Evolutionary conservation across 2,888 invertebrate genomes (phyloP).

Genomic region (Melinopterus prodromus): DNA sequence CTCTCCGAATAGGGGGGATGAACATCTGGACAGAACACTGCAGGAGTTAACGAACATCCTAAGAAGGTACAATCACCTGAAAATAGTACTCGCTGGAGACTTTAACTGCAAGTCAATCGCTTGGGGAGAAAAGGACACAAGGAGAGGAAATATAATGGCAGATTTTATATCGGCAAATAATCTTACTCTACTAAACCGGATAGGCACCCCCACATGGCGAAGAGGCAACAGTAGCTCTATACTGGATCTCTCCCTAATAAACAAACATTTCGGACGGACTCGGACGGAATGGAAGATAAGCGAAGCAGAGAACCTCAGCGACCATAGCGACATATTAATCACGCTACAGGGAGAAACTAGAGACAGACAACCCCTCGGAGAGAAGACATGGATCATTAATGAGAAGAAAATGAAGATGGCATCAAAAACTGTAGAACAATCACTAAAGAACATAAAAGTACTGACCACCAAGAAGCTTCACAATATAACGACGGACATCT

Average conservation of each 20-base stretch:
- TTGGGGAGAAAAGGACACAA: slow-evolving; percentile 26
- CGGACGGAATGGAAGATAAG: background rate
- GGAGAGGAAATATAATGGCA: slow-evolving; percentile 22
- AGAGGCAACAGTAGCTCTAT: slow-evolving; percentile 15
- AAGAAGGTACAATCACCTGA: background rate
- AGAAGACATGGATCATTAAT: background rate
- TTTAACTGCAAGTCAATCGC: slow-evolving; percentile 31
- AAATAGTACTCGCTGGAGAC: slow-evolving; percentile 19
- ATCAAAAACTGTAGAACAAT: background rate
- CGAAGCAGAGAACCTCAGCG: background rate
- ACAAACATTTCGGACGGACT: background rate
- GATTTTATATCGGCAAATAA: slow-evolving; percentile 1
- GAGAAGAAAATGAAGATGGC: background rate
- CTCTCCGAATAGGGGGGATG: background rate
- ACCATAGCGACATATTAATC: background rate
- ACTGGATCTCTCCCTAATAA: slow-evolving; percentile 24
- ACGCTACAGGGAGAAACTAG: background rate
- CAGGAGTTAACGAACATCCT: background rate
- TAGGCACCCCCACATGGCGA: slow-evolving; percentile 8
- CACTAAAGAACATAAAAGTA: background rate
- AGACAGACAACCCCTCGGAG: background rate
- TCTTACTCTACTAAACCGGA: background rate
- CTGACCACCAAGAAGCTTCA: background rate
- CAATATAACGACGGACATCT: background rate
- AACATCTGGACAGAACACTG: background rate